Evolutionary conservation across 2,113 vertebrate species (phyloP).

Genomic region (Strigops habroptila): DNA sequence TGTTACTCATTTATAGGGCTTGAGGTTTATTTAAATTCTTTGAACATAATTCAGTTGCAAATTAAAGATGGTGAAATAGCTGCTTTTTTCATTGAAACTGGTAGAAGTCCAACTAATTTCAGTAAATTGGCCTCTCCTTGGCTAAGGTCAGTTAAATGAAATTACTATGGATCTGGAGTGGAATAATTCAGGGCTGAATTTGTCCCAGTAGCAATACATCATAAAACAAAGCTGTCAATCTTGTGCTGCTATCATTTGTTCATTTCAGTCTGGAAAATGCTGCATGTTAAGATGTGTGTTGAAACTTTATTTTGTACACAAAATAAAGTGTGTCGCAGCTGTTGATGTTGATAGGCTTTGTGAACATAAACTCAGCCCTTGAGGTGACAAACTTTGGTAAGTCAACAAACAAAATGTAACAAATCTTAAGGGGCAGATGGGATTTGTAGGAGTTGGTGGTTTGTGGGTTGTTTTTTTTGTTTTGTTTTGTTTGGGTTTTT

Average conservation of each 20-base stretch:
- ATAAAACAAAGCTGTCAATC: background rate
- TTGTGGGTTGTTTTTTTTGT: background rate
- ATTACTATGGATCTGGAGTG: background rate
- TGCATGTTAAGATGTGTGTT: background rate
- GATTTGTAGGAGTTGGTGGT: background rate
- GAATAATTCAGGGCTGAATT: constrained; percentile 17
- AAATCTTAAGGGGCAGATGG: background rate
- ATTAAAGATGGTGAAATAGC: background rate
- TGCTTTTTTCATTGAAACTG: constrained; percentile 41
- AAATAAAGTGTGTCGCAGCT: background rate
- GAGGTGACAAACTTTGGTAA: background rate
- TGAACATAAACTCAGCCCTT: background rate
- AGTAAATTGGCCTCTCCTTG: constrained; percentile 37
- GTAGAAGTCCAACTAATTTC: constrained; percentile 55
- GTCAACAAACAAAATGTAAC: background rate
- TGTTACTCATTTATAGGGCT: constrained; percentile 13
- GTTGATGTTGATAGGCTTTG: background rate
- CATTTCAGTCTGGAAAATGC: background rate
- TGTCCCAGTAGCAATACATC: background rate
- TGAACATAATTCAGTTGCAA: constrained; percentile 53
- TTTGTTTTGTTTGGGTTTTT: background rate
- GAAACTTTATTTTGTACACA: background rate
- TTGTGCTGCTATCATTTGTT: background rate
- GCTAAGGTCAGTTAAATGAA: constrained; percentile 44
- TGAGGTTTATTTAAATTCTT: constrained; percentile 12